These are phyloP conservation scores for Acleris holmiana DNA, from an alignment of 2,888 invertebrate genomes.

Conservation along the genomic window DNA sequence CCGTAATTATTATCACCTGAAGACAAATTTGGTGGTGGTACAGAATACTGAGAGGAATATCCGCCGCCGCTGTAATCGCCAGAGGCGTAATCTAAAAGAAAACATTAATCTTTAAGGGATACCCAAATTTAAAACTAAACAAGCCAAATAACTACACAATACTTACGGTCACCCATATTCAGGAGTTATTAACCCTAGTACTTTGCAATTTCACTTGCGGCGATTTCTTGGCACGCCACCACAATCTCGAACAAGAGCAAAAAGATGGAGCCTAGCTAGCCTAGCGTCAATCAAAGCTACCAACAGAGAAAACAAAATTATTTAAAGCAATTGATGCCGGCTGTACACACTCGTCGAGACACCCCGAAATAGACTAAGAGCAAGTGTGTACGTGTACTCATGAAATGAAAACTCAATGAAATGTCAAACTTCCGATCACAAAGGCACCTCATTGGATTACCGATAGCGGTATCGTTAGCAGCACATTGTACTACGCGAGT, in stretches of 20 bases:
- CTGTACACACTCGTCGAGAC: too few species aligned
- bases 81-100: conserved; percentile 57
- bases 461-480: too few species aligned
- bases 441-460: too few species aligned
- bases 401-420: too few species aligned
- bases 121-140: conserved; percentile 2
- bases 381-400: too few species aligned
- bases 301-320: too few species aligned
- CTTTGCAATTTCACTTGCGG: conserved; percentile 11
- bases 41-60: conserved; percentile 75
- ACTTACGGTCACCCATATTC: conserved; percentile 61
- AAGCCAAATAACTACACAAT: conserved; percentile 20
- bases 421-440: too few species aligned
- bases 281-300: not conserved
- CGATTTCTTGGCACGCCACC: conserved; percentile 8
- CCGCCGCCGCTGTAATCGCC: conserved; percentile 73
- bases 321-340: too few species aligned
- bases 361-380: too few species aligned
- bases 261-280: not conserved
- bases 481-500: too few species aligned
- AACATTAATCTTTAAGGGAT: conserved; percentile 28
- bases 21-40: conserved; percentile 73
- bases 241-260: conserved; percentile 2
- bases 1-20: conserved; percentile 71
- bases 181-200: conserved; percentile 6